A percentile compares a stretch with the other conserved stretches of the same genome.
These are phyloP conservation scores for Corvus moneduloides DNA, from an alignment of 2,113 vertebrate genomes.

Conservation along the genomic window DNA sequence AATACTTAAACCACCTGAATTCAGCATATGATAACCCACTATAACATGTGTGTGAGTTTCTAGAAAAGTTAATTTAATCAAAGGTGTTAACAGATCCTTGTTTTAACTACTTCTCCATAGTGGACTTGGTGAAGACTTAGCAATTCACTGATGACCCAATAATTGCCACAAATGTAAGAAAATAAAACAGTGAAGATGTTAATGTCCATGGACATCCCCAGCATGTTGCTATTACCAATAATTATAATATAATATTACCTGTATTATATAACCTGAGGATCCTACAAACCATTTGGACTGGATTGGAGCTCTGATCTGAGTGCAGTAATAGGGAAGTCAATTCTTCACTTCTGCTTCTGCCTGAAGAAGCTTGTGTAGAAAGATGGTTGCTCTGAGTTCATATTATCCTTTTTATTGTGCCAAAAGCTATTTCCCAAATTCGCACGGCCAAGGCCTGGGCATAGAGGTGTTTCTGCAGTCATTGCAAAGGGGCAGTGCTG, in stretches of 20 bases:
- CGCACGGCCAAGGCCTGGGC: neutral
- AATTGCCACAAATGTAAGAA: neutral
- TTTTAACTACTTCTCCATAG: accelerated
- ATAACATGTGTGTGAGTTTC: neutral
- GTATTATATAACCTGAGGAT: neutral
- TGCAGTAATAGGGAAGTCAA: neutral
- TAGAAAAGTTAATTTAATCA: neutral
- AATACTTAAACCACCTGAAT: neutral
- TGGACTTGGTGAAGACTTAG: neutral
- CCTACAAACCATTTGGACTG: neutral
- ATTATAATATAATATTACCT: neutral
- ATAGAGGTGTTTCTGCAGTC: neutral
- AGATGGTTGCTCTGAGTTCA: neutral
- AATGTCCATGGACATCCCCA: neutral
- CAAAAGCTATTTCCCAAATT: neutral
- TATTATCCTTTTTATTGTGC: neutral
- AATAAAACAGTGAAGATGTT: neutral
- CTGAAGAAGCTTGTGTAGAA: neutral
- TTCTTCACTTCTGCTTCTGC: neutral
- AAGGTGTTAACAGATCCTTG: neutral
- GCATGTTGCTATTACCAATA: neutral
- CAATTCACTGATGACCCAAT: neutral
- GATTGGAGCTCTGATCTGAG: neutral
- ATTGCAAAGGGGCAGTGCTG: neutral
- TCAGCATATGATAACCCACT: neutral